Base-by-base conservation (phyloP, 2,888 invertebrate genomes). In the Galeopsomyia nigrocyanea region DNA sequence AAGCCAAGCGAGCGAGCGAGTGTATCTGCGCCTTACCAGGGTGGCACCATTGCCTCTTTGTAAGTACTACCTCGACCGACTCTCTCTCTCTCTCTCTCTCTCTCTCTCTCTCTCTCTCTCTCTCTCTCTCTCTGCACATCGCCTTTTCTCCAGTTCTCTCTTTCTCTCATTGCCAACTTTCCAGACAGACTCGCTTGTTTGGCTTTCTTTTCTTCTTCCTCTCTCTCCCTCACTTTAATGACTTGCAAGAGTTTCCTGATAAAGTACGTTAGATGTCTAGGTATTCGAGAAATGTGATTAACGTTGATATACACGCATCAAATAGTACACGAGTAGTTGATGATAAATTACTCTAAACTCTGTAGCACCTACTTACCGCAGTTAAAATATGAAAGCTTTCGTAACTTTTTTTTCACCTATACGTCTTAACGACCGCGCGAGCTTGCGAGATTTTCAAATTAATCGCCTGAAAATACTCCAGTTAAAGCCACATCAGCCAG, bases 11-110 rank as follows among this genome's bases (percentile, higher is more conserved):
- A 0, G 22, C 51, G 10, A 14, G 1, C n/a, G 60, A 61, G 71
- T 71, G 62, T 71, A 66, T 71, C 57, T 66, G 61, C 56, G 56
- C 71, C 62, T 49, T 21, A 39, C 16, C 64, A 66, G 61, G 61
- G 14, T 49, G n/a, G n/a, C n/a, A n/a, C n/a, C n/a, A n/a, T n/a
- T n/a, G n/a, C n/a, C n/a, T n/a, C n/a, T n/a, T n/a, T n/a, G n/a
- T n/a, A n/a, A n/a, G n/a, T n/a, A n/a, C 60, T 21, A 9, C 26
- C 50, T 39, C 19, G 17, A 9, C 49, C n/a, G 26, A 50, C 39
- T 17, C 53, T n/a, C 58, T 69, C 26, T 26, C 26, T 26, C 13
- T 7, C 7, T 39, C 7, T 13, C 39, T 39, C 39, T 39, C 39
- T 39, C 39, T 39, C 39, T 39, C 39, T 39, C 13, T 39, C 39